These are phyloP conservation scores for Hydriomena furcata DNA, from an alignment of 2,888 invertebrate genomes.

Conservation along the genomic window DNA sequence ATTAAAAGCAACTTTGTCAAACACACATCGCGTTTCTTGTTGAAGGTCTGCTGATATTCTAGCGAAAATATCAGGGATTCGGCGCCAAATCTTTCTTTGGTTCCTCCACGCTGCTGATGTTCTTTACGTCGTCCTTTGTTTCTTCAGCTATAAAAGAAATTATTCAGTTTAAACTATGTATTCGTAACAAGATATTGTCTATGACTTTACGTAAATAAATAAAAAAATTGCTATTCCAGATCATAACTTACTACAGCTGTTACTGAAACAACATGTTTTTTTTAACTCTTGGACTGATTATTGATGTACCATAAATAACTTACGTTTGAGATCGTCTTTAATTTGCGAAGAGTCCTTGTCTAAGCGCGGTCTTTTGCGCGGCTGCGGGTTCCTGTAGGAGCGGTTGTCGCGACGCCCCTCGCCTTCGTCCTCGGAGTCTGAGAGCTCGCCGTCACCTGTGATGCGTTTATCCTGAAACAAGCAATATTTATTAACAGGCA, in stretches of 20 bases:
- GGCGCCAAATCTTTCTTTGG: conserved; percentile 86
- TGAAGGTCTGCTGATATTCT: conserved; percentile 27
- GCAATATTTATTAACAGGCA: no score
- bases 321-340: conserved; percentile 87
- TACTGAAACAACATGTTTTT: no score
- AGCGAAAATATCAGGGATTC: conserved; percentile 84
- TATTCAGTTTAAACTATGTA: conserved; percentile 5
- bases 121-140: conserved; percentile 85
- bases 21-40: conserved; percentile 33
- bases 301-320: conserved; percentile 37
- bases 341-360: conserved; percentile 84
- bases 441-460: conserved; percentile 96
- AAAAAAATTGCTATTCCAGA: background rate
- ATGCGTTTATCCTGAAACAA: conserved; percentile 92
- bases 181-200: background rate
- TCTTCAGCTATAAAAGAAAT: conserved; percentile 82
- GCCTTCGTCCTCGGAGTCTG: conserved; percentile 96
- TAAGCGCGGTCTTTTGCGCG: conserved; percentile 89
- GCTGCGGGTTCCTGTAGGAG: conserved; percentile 79
- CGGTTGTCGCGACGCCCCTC: conserved; percentile 86
- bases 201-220: background rate
- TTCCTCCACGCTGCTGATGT: conserved; percentile 83
- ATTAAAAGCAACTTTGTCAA: conserved; percentile 15
- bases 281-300: no score
- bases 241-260: no score